Percentiles rank a stretch among this genome's conserved stretches.
These are phyloP conservation scores for Gila orcuttii DNA, from an alignment of 2,113 vertebrate genomes.

Conservation along the genomic window DNA sequence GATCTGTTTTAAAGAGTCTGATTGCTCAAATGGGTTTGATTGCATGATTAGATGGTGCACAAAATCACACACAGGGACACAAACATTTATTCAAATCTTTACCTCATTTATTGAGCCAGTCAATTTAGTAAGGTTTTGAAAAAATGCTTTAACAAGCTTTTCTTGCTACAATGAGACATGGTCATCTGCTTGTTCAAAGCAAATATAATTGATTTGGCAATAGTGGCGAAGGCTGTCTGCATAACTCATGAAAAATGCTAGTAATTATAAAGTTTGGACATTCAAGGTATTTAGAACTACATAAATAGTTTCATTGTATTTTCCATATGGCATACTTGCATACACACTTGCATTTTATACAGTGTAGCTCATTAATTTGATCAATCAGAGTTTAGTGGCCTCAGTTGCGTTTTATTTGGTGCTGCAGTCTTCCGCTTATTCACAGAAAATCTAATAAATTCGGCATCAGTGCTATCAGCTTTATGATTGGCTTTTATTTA, in stretches of 20 bases:
- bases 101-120: background rate
- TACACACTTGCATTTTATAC: background rate
- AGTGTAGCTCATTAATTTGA: background rate
- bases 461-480: background rate
- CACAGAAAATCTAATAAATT: slow-evolving; percentile 3
- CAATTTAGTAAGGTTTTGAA: background rate
- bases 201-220: background rate
- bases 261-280: background rate
- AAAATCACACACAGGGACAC: background rate
- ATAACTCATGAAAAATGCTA: background rate
- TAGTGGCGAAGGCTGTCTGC: background rate
- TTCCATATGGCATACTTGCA: background rate
- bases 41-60: background rate
- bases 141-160: background rate
- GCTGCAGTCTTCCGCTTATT: slow-evolving; percentile 17
- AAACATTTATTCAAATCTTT: background rate
- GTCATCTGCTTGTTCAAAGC: background rate
- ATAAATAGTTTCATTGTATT: background rate
- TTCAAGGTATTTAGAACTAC: background rate
- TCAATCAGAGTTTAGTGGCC: background rate
- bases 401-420: background rate
- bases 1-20: background rate
- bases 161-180: background rate
- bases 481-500: slow-evolving; percentile 34
- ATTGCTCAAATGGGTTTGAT: background rate